Evolutionary conservation across 2,888 invertebrate genomes (phyloP), one percentile per base, ranked within the genome.

Genomic region (Syrphus vitripennis): DNA sequence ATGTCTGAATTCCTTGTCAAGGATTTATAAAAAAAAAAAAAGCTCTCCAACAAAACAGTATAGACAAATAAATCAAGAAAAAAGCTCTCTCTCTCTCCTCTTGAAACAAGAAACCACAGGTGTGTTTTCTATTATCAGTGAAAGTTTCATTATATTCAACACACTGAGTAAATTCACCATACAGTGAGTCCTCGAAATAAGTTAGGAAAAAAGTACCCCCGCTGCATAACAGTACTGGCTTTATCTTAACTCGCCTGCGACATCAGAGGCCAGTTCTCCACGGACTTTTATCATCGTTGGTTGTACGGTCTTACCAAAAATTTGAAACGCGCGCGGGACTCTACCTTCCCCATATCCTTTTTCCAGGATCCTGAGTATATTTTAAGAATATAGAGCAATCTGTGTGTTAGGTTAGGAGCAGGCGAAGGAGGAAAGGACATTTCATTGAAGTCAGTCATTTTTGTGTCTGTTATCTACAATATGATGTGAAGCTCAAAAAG

Each of bases 201-300:
- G 5, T 21, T 59, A 21, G 9, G 16, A 34, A n/a, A 29, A 16
- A 42, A 19, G 19, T 10, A 26, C 21, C 10, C 40, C 14, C 42
- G n/a, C n/a, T 4, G 9, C 16, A 4, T 9, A 24, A 24, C 26
- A n/a, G 3, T 12, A 5, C 3, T 9, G 14, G 5, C n/a, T 40
- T 24, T 63, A 63, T 42, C 42, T 16, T 10, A 1, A 7, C n/a
- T 67, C 14, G 14, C 9, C 21, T 12, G 4, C 37, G n/a, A 29
- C 9, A 45, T 29, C 40, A 57, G 29, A 74, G 45, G 21, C 65
- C 76, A 86, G 86, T 86, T 82, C 86, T 81, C 81, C 57, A 77
- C 77, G 81, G 82, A 86, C 81, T 82, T 81, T 78, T 74, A 74
- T 82, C 82, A 70, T 19, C 42, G 61, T 65, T 78, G 77, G 86